Conservation (phyloP, 2,797 vertebrate genomes). For the Epinephelus malabaricus region DNA sequence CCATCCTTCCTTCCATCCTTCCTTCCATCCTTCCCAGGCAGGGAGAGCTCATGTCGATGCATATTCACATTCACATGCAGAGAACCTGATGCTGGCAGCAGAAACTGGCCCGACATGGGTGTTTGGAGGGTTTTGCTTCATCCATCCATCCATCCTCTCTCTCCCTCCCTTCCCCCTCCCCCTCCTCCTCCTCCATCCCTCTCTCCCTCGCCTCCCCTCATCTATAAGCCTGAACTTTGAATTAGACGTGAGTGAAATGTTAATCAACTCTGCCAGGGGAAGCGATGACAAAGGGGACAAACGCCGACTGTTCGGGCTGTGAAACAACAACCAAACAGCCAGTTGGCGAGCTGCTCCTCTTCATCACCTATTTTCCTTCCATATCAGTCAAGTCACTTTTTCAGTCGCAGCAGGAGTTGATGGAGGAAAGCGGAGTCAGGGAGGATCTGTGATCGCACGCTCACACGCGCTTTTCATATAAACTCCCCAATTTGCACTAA, state of each 20-base stretch:
- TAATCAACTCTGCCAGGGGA: constrained; percentile 75
- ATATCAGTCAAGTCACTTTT: constrained; percentile 21
- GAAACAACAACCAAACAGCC: constrained; percentile 18
- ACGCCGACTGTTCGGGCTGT: constrained; percentile 63
- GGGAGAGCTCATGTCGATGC: constrained; percentile 4
- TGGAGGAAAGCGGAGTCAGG: background rate
- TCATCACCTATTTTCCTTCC: background rate
- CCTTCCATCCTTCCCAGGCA: background rate
- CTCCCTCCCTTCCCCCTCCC: background rate
- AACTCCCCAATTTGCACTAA: constrained; percentile 33
- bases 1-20: background rate
- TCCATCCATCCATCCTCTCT: constrained; percentile 20
- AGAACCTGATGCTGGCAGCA: constrained; percentile 32
- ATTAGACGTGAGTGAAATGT: constrained; percentile 88
- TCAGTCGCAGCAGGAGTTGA: background rate
- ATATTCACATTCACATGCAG: constrained; percentile 35
- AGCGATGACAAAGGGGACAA: constrained; percentile 79
- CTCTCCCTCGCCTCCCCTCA: constrained; percentile 54
- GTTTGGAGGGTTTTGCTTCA: constrained; percentile 64
- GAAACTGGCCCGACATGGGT: constrained; percentile 68
- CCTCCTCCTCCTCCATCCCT: constrained; percentile 20
- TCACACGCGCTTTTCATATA: background rate
- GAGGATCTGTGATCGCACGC: background rate
- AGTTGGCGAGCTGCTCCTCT: background rate
- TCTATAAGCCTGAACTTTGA: constrained; percentile 85